A percentile compares a stretch with the other conserved stretches of the same genome.
Evolutionary conservation across 2,888 invertebrate genomes (phyloP).

Genomic region (Mayetiola destructor): DNA sequence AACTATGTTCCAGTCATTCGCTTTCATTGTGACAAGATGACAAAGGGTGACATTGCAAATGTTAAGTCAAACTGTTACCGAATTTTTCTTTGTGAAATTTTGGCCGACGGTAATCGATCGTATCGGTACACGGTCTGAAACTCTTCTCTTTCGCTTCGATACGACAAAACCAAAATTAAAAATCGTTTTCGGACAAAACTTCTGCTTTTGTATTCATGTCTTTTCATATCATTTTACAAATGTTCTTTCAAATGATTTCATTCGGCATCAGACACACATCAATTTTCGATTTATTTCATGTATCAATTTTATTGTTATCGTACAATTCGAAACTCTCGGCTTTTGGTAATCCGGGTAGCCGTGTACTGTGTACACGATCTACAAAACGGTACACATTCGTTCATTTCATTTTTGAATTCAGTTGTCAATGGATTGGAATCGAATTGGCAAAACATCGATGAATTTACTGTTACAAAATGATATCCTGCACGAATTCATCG

Average conservation of each 20-base stretch:
- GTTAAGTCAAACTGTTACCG: slow-evolving; percentile 3
- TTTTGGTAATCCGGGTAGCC: not conserved
- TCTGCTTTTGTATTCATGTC: slow-evolving; percentile 9
- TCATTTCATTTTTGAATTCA: not conserved
- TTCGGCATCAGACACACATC: slow-evolving; percentile 12
- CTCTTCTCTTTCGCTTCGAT: too few relatives aligned
- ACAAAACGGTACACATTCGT: too few relatives aligned
- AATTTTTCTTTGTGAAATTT: too few relatives aligned
- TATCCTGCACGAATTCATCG: too few relatives aligned
- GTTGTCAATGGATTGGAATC: not conserved
- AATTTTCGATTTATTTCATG: slow-evolving; percentile 12
- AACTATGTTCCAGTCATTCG: not conserved
- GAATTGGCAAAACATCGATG: too few relatives aligned
- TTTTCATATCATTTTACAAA: slow-evolving; percentile 3
- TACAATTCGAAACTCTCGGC: not conserved
- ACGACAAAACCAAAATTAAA: too few relatives aligned
- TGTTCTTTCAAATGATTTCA: slow-evolving; percentile 8
- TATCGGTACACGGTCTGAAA: too few relatives aligned
- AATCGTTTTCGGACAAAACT: too few relatives aligned
- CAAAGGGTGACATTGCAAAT: slow-evolving; percentile 4
- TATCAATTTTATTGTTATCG: slow-evolving; percentile 10
- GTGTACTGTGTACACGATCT: too few relatives aligned
- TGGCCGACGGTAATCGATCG: too few relatives aligned
- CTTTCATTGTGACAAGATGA: slow-evolving; percentile 3
- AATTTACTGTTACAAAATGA: too few relatives aligned